phyloP scores from a whole-genome alignment of 2,888 invertebrate species.

The Nysson spinosus region DNA sequence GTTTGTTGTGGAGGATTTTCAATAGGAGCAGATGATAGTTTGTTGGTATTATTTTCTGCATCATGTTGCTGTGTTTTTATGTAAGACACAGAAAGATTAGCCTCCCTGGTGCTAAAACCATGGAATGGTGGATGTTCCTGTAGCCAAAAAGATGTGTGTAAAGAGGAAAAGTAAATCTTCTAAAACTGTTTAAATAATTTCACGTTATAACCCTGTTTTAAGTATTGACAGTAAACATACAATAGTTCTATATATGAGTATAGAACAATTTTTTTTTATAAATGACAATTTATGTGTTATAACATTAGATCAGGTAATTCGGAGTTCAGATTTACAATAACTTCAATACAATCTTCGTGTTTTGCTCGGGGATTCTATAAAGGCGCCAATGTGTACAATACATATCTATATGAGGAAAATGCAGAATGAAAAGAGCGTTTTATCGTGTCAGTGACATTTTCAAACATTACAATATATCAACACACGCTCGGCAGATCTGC shows the following conservation, averaged over 20 bases:
- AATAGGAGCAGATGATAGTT: slow-evolving; percentile 28
- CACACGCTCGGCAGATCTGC: slow-evolving; percentile 49
- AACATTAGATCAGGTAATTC: no score
- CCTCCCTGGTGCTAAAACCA: slow-evolving; percentile 75
- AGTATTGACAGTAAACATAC: no score
- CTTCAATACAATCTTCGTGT: slow-evolving; percentile 3
- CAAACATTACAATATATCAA: slow-evolving; percentile 35
- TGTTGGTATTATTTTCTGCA: slow-evolving; percentile 50
- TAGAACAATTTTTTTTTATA: no score
- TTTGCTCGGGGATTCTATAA: no score
- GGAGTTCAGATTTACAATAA: no score
- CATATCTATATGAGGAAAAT: slow-evolving; percentile 8
- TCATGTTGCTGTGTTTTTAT: slow-evolving; percentile 69
- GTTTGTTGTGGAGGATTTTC: slow-evolving; percentile 44
- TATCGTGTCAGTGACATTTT: slow-evolving; percentile 44
- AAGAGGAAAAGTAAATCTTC: not conserved
- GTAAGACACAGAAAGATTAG: slow-evolving; percentile 69
- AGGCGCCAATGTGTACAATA: not conserved
- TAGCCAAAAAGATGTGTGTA: slow-evolving; percentile 38
- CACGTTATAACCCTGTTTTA: no score
- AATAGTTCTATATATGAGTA: no score
- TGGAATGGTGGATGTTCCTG: slow-evolving; percentile 75
- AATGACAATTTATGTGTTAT: no score
- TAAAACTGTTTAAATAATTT: not conserved
- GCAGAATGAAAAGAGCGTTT: slow-evolving; percentile 4